Percentiles rank a stretch among this genome's conserved stretches.
These are phyloP conservation scores for Platysteira castanea DNA, from an alignment of 2,113 vertebrate species.

Conservation along the genomic window DNA sequence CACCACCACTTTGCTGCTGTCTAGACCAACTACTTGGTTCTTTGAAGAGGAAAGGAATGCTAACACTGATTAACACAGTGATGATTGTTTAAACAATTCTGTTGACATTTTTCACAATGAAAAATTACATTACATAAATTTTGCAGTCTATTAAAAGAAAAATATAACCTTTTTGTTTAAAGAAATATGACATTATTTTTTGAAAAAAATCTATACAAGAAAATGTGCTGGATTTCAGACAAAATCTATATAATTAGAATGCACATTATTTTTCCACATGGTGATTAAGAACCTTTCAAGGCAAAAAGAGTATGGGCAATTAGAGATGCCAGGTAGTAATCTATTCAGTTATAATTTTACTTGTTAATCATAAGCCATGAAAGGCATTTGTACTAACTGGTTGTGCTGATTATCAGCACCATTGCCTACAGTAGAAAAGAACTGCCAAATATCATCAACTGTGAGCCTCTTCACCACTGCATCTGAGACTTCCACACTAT, in stretches of 20 bases:
- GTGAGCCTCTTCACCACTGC: neutral
- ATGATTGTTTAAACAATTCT: neutral
- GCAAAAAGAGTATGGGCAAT: neutral
- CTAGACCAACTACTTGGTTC: neutral
- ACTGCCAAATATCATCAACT: conserved; percentile 38
- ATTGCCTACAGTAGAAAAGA: conserved; percentile 30
- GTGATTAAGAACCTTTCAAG: neutral
- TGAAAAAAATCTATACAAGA: neutral
- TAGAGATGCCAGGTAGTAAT: neutral
- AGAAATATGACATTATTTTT: neutral
- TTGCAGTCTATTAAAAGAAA: neutral
- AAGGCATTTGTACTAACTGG: conserved; percentile 26
- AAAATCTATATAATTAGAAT: neutral
- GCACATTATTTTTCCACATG: neutral
- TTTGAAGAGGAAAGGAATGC: neutral
- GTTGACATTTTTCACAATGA: neutral
- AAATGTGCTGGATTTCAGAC: neutral
- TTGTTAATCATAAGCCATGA: conserved; percentile 41
- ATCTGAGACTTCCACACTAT: conserved; percentile 28
- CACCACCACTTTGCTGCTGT: neutral
- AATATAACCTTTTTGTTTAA: neutral
- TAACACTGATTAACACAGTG: neutral
- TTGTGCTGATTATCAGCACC: conserved; percentile 45
- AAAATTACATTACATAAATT: neutral
- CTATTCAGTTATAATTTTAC: conserved; percentile 19